These are phyloP conservation scores for Aphaenogaster ashmeadi DNA, from an alignment of 1,140 invertebrate genomes.

Conservation along the genomic window DNA sequence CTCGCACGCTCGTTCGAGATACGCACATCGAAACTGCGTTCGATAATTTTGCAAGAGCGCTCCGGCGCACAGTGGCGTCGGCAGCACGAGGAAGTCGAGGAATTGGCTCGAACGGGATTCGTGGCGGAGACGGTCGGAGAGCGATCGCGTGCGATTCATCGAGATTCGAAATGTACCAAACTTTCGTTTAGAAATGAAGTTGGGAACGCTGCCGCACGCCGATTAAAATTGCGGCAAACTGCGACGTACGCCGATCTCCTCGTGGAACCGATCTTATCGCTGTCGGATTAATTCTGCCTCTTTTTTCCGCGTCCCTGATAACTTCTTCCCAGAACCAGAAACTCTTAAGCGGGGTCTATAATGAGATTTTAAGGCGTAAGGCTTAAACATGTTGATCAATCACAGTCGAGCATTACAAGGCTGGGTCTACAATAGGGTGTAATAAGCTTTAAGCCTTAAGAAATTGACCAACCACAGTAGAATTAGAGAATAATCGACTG, in stretches of 20 bases:
- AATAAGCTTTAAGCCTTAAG: too few species aligned
- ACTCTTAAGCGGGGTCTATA: not conserved
- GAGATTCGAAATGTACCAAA: not conserved
- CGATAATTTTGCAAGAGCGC: slow-evolving; percentile 66
- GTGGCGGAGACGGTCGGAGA: not conserved
- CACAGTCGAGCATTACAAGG: too few species aligned
- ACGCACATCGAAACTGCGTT: slow-evolving; percentile 58
- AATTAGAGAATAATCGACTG: too few species aligned
- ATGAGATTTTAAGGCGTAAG: too few species aligned
- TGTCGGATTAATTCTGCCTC: not conserved
- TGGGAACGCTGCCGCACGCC: too few species aligned
- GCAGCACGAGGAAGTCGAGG: slow-evolving; percentile 37
- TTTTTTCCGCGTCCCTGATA: not conserved
- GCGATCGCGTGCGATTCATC: not conserved
- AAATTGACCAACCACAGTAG: too few species aligned
- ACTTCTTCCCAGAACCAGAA: slow-evolving; percentile 7
- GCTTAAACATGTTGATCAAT: too few species aligned
- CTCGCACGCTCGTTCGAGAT: slow-evolving; percentile 60
- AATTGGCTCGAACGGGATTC: not conserved
- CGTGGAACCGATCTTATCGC: not conserved
- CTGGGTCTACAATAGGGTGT: too few species aligned
- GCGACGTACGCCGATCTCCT: not conserved
- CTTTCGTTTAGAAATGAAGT: not conserved
- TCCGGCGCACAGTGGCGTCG: slow-evolving; percentile 47
- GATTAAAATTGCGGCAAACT: not conserved